Conservation (phyloP, 2,888 invertebrate species). For the Imbricaverruca yamaguchii region DNA sequence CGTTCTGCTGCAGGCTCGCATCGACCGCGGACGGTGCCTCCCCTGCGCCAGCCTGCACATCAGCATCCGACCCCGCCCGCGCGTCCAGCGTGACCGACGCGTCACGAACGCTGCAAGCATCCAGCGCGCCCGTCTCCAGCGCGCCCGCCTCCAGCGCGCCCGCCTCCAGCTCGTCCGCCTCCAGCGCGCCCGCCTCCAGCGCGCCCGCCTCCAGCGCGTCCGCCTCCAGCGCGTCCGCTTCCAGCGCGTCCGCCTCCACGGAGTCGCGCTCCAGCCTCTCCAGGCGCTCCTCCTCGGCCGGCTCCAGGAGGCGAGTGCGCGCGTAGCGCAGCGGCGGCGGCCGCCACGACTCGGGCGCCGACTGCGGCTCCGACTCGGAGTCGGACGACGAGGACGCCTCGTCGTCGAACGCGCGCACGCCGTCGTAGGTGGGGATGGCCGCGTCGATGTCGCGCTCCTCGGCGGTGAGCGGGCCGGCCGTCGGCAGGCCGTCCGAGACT, state of each 20-base stretch:
- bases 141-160: not conserved
- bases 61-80: no score
- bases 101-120: no score
- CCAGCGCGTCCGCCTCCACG: no score
- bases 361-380: not conserved
- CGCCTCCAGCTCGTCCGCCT: constrained; percentile 12
- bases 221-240: no score
- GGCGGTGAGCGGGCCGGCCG: not conserved
- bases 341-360: not conserved
- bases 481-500: not conserved
- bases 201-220: not conserved
- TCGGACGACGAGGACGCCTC: not conserved
- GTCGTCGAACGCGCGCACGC: not conserved
- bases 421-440: constrained; percentile 10
- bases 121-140: no score
- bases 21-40: no score
- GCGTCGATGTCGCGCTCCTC: constrained; percentile 1
- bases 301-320: not conserved
- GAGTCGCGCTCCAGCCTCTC: not conserved
- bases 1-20: no score
- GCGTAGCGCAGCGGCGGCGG: not conserved
- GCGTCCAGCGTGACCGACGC: no score
- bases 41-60: no score
- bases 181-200: not conserved
- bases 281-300: constrained; percentile 20